phyloP scores from a whole-genome alignment of 2,797 vertebrate genomes.

The Melanotaenia trifasciata region DNA sequence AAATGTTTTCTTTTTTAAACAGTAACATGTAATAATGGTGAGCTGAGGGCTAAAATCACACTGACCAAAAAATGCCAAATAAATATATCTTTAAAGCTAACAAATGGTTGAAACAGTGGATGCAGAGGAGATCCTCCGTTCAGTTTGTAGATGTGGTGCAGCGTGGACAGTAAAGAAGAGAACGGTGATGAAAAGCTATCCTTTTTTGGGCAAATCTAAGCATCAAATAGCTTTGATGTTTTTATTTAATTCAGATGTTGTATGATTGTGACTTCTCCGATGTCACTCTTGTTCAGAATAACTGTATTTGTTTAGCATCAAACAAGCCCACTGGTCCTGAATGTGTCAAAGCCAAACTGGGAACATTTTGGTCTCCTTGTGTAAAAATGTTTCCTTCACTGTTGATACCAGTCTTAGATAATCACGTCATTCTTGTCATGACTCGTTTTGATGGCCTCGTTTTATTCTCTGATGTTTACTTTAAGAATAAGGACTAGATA shows the following conservation, averaged over 20 bases:
- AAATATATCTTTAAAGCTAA: too few relatives aligned
- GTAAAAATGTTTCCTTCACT: background rate
- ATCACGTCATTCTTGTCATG: background rate
- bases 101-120: background rate
- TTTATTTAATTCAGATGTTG: background rate
- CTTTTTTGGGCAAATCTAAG: too few relatives aligned
- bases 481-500: constrained; percentile 17
- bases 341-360: background rate
- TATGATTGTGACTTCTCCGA: background rate
- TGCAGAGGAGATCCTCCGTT: background rate
- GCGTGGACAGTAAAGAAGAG: background rate
- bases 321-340: background rate
- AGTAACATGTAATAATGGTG: too few relatives aligned
- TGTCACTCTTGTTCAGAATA: background rate
- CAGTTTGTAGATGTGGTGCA: background rate
- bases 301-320: constrained; percentile 1
- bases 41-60: too few relatives aligned
- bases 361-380: background rate
- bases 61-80: too few relatives aligned
- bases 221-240: background rate
- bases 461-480: background rate
- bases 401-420: background rate
- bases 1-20: too few relatives aligned
- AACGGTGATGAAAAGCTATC: background rate
- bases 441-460: background rate